Evolutionary conservation across 2,797 vertebrate species (phyloP).

Genomic region (Phaenicophaeus curvirostris): DNA sequence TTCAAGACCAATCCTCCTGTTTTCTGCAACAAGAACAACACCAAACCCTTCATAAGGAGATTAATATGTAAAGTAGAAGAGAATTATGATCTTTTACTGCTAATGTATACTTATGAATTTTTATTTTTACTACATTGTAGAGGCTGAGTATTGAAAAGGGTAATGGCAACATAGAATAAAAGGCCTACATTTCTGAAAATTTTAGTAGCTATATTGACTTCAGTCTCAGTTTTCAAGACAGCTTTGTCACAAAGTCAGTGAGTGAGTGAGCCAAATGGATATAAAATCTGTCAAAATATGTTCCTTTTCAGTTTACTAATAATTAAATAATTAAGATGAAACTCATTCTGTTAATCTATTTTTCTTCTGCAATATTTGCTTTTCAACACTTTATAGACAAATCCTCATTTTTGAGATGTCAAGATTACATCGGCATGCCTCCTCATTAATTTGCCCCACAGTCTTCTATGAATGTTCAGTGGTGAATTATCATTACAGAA

Average conservation of each 20-base stretch:
- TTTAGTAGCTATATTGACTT: background rate
- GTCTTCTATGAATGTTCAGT: background rate
- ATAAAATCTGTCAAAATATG: background rate
- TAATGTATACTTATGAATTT: background rate
- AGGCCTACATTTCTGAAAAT: background rate
- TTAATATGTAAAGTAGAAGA: background rate
- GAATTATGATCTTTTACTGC: background rate
- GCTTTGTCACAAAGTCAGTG: background rate
- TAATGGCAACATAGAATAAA: background rate
- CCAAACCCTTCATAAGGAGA: background rate
- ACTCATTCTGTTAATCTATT: background rate
- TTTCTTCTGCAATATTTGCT: background rate
- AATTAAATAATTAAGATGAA: background rate
- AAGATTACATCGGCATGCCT: background rate
- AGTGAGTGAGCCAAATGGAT: background rate
- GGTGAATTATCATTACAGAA: background rate
- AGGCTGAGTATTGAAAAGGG: background rate
- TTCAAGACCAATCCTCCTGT: background rate
- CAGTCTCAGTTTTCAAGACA: background rate
- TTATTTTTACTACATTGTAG: background rate
- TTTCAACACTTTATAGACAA: background rate
- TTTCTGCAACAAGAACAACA: background rate
- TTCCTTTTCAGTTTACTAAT: background rate
- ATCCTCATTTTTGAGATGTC: background rate
- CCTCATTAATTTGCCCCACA: background rate